Evolutionary conservation across 2,888 invertebrate genomes (phyloP).

Genomic region (Eulithis testata): DNA sequence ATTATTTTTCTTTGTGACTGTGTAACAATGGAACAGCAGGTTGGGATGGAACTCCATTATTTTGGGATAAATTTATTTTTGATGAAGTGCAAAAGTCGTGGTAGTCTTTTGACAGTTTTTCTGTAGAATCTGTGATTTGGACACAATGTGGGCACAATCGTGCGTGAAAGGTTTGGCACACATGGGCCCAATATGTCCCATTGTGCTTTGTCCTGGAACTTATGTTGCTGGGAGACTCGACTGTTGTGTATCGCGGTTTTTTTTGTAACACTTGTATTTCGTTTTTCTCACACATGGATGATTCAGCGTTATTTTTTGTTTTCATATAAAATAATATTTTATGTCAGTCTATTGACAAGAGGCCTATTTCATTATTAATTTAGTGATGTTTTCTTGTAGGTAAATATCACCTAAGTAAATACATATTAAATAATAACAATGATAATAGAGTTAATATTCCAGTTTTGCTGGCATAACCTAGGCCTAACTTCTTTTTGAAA

Average conservation of each 20-base stretch:
- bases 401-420: not conserved
- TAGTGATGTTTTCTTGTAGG: not conserved
- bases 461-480: no score
- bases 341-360: constrained; percentile 18
- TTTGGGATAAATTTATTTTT: constrained; percentile 77
- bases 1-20: constrained; percentile 50
- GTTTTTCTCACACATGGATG: constrained; percentile 43
- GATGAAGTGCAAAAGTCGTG: constrained; percentile 83
- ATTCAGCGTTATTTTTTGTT: constrained; percentile 33
- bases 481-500: no score
- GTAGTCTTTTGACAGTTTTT: constrained; percentile 70
- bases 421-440: no score
- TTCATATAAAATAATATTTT: not conserved
- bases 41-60: constrained; percentile 68
- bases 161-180: constrained; percentile 74
- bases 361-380: not conserved
- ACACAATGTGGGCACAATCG: constrained; percentile 67
- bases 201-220: constrained; percentile 66
- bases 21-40: constrained; percentile 69
- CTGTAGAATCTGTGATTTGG: constrained; percentile 66
- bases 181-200: constrained; percentile 77
- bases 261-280: constrained; percentile 42
- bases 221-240: constrained; percentile 65
- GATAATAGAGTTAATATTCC: no score
- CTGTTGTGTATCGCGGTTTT: constrained; percentile 37